Conservation (phyloP, 2,888 invertebrate species). For the Phortica magna region DNA sequence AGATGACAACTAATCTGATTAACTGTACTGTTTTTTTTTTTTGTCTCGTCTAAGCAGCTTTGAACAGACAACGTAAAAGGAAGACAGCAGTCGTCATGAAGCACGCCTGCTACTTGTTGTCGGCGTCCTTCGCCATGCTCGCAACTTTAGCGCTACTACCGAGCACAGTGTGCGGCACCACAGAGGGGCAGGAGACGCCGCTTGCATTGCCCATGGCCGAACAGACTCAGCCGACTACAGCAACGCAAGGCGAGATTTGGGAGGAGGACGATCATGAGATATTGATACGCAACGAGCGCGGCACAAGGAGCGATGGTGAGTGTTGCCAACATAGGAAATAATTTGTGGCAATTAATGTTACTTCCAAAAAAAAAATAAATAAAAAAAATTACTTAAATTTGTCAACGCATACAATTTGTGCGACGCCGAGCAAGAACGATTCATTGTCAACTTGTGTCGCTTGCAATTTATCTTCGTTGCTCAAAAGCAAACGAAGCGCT, state of each 20-base stretch:
- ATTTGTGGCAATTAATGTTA: slow-evolving; percentile 14
- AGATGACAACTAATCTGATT: too few relatives aligned
- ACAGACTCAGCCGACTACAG: slow-evolving; percentile 76
- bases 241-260: slow-evolving; percentile 83
- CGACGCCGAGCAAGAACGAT: background rate
- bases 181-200: slow-evolving; percentile 77
- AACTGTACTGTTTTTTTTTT: too few relatives aligned
- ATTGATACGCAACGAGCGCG: slow-evolving; percentile 88
- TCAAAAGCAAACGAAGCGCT: slow-evolving; percentile 38
- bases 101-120: slow-evolving; percentile 49
- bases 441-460: background rate
- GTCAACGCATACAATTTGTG: background rate
- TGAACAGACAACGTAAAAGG: background rate
- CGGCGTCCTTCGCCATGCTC: slow-evolving; percentile 56
- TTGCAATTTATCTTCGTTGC: background rate
- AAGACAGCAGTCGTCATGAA: slow-evolving; percentile 55
- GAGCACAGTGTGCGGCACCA: slow-evolving; percentile 71
- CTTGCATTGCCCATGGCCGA: slow-evolving; percentile 76
- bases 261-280: slow-evolving; percentile 89
- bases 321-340: slow-evolving; percentile 24
- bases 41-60: background rate
- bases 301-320: slow-evolving; percentile 82
- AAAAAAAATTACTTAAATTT: slow-evolving; percentile 15
- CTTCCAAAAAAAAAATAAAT: background rate
- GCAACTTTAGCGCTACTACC: slow-evolving; percentile 72